phyloP scores from a whole-genome alignment of 2,888 invertebrate genomes.

The Aleiodes testaceus region DNA sequence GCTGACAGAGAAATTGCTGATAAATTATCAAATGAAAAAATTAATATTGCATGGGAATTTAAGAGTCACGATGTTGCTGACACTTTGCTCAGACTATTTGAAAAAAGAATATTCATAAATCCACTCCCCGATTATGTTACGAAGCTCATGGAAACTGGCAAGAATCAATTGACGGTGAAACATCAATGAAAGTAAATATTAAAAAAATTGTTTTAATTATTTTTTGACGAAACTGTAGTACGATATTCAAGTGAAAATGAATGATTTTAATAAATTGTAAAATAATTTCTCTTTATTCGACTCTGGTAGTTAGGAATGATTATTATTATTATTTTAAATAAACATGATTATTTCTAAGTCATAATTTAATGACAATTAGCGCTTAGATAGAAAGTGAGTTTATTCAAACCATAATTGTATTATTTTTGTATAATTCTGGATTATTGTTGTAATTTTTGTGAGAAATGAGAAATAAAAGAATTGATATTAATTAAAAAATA shows the following conservation, averaged over 20 bases:
- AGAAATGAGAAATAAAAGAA: not conserved
- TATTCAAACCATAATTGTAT: slow-evolving; percentile 10
- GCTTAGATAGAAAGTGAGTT: not conserved
- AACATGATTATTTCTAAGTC: not conserved
- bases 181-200: not conserved
- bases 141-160: slow-evolving; percentile 59
- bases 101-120: slow-evolving; percentile 53
- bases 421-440: not conserved
- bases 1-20: slow-evolving; percentile 46
- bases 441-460: not conserved
- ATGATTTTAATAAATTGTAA: not conserved
- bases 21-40: slow-evolving; percentile 49
- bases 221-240: slow-evolving; percentile 6
- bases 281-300: no score
- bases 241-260: not conserved
- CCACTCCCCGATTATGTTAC: slow-evolving; percentile 64
- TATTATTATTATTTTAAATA: no score
- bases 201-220: not conserved
- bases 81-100: slow-evolving; percentile 58
- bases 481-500: not conserved
- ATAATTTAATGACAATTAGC: not conserved
- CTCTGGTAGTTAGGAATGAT: no score
- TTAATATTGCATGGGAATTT: slow-evolving; percentile 61
- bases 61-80: slow-evolving; percentile 59
- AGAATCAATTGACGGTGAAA: slow-evolving; percentile 58